Conservation (phyloP, 2,888 invertebrate species). For the Flexamia atlantica region DNA sequence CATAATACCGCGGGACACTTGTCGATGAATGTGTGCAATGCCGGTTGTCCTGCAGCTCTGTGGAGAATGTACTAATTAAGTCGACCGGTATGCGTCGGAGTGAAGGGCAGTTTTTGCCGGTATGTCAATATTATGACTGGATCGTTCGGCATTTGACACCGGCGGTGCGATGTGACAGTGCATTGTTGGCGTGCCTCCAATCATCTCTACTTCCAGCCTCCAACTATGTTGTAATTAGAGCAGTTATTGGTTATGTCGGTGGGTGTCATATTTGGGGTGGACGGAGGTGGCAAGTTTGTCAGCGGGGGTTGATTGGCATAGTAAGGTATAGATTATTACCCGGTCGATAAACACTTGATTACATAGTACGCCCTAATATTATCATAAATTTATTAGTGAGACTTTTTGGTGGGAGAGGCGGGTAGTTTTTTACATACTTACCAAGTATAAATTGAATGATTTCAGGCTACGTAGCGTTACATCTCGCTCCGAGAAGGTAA, state of each 20-base stretch:
- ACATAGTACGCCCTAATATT: too few relatives aligned
- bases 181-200: constrained; percentile 10
- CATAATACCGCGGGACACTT: constrained; percentile 9
- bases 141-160: constrained; percentile 51
- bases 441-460: too few relatives aligned
- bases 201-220: not conserved
- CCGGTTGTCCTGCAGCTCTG: not conserved
- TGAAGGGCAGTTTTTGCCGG: constrained; percentile 48
- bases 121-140: constrained; percentile 57
- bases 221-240: constrained; percentile 32
- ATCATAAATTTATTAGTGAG: too few relatives aligned
- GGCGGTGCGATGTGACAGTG: constrained; percentile 29
- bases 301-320: too few relatives aligned
- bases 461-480: too few relatives aligned
- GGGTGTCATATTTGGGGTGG: constrained; percentile 23
- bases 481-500: too few relatives aligned
- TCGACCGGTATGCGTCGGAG: not conserved
- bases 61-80: constrained; percentile 53
- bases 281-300: not conserved
- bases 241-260: not conserved
- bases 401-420: too few relatives aligned
- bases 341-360: too few relatives aligned
- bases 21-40: constrained; percentile 37
- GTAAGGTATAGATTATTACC: too few relatives aligned
- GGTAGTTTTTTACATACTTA: too few relatives aligned